Evolutionary conservation across 1,140 invertebrate species (phyloP).

Genomic region (Semibalanus balanoides): DNA sequence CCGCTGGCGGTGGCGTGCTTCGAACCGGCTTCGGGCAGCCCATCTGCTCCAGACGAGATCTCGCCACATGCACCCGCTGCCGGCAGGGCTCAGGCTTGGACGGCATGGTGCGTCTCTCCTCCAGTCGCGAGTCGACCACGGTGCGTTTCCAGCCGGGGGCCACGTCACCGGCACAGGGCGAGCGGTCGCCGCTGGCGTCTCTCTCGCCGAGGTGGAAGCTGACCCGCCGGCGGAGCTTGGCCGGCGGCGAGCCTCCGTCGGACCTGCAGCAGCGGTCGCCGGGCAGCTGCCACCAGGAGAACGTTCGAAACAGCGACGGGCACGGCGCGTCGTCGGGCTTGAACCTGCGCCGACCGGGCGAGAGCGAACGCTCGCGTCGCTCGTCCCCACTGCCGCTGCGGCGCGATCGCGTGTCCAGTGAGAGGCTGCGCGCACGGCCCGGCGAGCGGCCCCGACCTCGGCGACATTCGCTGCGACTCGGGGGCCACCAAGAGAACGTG

Average conservation of each 20-base stretch:
- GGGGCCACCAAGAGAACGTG: neutral
- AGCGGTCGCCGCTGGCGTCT: neutral
- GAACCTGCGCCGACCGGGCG: too few relatives aligned
- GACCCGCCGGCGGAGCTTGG: neutral
- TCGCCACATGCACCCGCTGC: neutral
- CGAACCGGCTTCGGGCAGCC: neutral
- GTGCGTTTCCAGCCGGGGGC: neutral
- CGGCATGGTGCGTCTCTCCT: neutral
- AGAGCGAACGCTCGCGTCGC: neutral
- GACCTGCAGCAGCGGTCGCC: neutral
- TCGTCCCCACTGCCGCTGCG: neutral
- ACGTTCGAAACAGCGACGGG: neutral
- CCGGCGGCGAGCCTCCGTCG: too few relatives aligned
- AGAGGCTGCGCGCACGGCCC: neutral
- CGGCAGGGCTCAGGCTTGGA: neutral
- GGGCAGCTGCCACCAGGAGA: neutral
- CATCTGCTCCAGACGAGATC: neutral
- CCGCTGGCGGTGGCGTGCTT: too few relatives aligned
- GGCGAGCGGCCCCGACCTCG: too few relatives aligned
- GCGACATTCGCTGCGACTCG: neutral
- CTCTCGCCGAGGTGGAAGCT: neutral
- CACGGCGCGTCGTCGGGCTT: neutral
- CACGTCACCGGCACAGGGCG: too few relatives aligned
- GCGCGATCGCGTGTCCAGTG: neutral
- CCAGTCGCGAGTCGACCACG: neutral